Evolutionary conservation across 2,888 invertebrate genomes (phyloP), one percentile per base, ranked within the genome.

Genomic region (Drosophila yooni): DNA sequence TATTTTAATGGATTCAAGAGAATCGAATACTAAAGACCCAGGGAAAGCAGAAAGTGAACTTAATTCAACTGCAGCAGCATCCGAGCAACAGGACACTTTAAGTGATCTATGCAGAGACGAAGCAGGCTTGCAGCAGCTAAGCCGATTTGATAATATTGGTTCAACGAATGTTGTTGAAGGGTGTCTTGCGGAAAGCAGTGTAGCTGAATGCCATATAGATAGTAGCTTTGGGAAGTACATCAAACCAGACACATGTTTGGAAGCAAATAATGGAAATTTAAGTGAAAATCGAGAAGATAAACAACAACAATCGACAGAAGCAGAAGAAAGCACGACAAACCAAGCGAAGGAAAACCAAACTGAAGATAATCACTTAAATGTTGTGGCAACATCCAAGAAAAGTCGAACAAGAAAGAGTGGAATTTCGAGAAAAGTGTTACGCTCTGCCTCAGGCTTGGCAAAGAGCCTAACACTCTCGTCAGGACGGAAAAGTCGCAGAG

Each of bases 401-500:
- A 34, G 11, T 11, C 36, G 27, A 33, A 13, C 27, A 46, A 52
- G 38, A 18, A 43, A 11, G 21, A 29, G 10, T 4, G 1, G 5
- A 6, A n/a, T 38, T 3, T 38, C 27, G 2, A 53, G 21, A 48
- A 58, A 27, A 46, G 4, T 15, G 1, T 21, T 31, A 13, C 54
- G 54, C 1, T 60, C 70, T 1, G 18, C n/a, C n/a, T 36, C 53
- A 34, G 15, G 18, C 1, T 36, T 38, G 36, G 6, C 66, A 1
- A 31, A 57, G 2, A 34, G 34, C 25, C n/a, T 3, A 4, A 15
- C 11, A 38, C 13, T 13, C 34, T 43, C n/a, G 25, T 25, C 33
- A 46, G 66, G 52, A 31, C 59, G 59, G 5, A 43, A 60, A 33
- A 76, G 66, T 34, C 74, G 81, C 11, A 59, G 34, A 25, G 34